phyloP scores from a whole-genome alignment of 1,140 invertebrate species.

The Sarcophaga peregrina region DNA sequence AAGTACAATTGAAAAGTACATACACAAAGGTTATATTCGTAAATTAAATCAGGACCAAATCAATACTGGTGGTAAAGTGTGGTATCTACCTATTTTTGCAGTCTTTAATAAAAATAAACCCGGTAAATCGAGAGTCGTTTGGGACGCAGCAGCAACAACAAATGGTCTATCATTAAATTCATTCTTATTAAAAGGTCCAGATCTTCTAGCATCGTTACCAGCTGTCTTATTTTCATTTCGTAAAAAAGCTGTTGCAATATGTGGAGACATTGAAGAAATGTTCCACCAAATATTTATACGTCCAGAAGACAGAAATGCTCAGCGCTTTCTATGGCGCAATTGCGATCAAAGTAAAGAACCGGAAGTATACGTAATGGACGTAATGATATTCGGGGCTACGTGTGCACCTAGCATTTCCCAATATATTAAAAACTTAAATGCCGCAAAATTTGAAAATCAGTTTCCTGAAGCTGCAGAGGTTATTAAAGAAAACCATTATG shows the following conservation, averaged over 20 bases:
- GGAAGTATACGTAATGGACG: no score
- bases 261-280: conserved; percentile 37
- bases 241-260: neutral
- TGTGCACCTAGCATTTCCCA: no score
- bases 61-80: neutral
- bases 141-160: conserved; percentile 2
- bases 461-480: no score
- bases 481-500: no score
- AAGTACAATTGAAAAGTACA: conserved; percentile 18
- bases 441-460: no score
- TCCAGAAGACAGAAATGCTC: conserved; percentile 45
- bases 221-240: conserved; percentile 26
- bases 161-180: conserved; percentile 25
- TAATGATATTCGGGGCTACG: no score
- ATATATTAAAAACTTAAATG: no score
- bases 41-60: neutral
- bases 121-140: conserved; percentile 15
- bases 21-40: neutral
- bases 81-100: conserved; percentile 23
- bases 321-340: conserved; percentile 56
- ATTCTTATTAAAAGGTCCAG: conserved; percentile 33
- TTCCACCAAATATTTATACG: conserved; percentile 51
- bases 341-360: no score
- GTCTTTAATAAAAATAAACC: conserved; percentile 31
- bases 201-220: neutral